A percentile compares a stretch with the other conserved stretches of the same genome.
Evolutionary conservation across 92 coral and sea anemone genomes (phyloP).

Genomic region (Pocillopora meandrina): DNA sequence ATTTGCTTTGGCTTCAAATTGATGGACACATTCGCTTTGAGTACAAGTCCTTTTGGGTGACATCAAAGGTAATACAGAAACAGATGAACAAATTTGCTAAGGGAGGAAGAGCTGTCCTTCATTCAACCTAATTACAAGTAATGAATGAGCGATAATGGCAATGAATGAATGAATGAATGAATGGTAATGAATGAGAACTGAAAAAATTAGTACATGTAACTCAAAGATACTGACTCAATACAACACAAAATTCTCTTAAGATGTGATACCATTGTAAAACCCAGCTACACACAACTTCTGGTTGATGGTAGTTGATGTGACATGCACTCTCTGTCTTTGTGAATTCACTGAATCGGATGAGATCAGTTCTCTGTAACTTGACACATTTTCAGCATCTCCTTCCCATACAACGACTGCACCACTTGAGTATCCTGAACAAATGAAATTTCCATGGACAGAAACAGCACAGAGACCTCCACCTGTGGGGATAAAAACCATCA

Average conservation of each 20-base stretch:
- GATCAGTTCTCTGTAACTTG: slow-evolving; percentile 60
- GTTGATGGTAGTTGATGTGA: slow-evolving; percentile 62
- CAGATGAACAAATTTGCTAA: too few relatives aligned
- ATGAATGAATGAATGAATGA: too few relatives aligned
- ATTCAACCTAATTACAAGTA: too few relatives aligned
- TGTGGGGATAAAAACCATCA: not conserved
- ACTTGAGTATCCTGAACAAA: slow-evolving; percentile 92
- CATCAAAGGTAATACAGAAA: too few relatives aligned
- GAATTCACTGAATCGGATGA: slow-evolving; percentile 16
- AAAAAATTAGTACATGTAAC: too few relatives aligned
- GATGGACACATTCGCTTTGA: too few relatives aligned
- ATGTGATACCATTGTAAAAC: slow-evolving; percentile 67
- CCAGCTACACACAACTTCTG: slow-evolving; percentile 79
- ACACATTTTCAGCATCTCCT: slow-evolving; percentile 38
- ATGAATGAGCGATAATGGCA: too few relatives aligned
- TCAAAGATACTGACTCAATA: not conserved
- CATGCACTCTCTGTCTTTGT: slow-evolving; percentile 56
- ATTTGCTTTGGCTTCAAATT: too few relatives aligned
- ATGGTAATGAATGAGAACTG: too few relatives aligned
- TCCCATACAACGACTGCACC: slow-evolving; percentile 83
- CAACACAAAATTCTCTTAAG: not conserved
- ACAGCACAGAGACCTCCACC: slow-evolving; percentile 89
- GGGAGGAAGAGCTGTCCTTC: too few relatives aligned
- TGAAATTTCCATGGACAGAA: slow-evolving; percentile 44
- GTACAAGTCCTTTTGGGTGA: too few relatives aligned